phyloP scores from a whole-genome alignment of 37 sponge, comb jelly and placozoan genomes.

The Geodia barretti region DNA sequence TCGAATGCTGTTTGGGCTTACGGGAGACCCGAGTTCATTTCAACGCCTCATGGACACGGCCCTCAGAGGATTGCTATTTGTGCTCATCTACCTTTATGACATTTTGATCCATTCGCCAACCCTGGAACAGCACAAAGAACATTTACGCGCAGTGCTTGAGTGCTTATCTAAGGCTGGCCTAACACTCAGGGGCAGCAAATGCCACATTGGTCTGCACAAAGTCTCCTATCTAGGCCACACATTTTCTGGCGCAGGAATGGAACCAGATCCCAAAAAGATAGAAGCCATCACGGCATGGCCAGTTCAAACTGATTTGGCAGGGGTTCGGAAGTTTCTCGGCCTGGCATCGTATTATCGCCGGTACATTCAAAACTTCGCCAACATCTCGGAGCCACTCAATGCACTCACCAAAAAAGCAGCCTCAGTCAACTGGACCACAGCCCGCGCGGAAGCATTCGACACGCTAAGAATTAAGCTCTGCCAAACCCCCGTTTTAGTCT shows the following conservation, averaged over 20 bases:
- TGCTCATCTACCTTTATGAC: constrained; percentile 55
- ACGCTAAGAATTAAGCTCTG: constrained; percentile 39
- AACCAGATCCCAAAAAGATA: constrained; percentile 58
- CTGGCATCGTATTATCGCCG: constrained; percentile 60
- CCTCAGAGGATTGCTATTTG: constrained; percentile 49
- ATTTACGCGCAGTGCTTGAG: constrained; percentile 54
- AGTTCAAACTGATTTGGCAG: constrained; percentile 3
- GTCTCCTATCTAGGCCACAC: constrained; percentile 50
- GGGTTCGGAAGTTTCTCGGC: constrained; percentile 46
- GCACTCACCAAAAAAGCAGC: constrained; percentile 39
- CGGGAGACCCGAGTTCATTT: constrained; percentile 62
- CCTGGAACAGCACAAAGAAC: constrained; percentile 13
- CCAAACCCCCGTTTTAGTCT: constrained; percentile 50
- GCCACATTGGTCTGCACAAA: constrained; percentile 32
- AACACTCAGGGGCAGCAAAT: constrained; percentile 48
- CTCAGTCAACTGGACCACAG: constrained; percentile 20
- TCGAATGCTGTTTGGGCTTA: constrained; percentile 50
- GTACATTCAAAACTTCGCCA: constrained; percentile 50
- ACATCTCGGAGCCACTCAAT: constrained; percentile 57
- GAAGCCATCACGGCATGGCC: constrained; percentile 44
- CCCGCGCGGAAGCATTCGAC: constrained; percentile 26
- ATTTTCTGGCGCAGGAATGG: constrained; percentile 45
- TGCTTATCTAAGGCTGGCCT: constrained; percentile 59
- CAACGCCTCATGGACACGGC: constrained; percentile 59
- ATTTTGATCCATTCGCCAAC: constrained; percentile 30